Conservation (phyloP, 2,797 vertebrate species). For the Pangasius macronema region DNA sequence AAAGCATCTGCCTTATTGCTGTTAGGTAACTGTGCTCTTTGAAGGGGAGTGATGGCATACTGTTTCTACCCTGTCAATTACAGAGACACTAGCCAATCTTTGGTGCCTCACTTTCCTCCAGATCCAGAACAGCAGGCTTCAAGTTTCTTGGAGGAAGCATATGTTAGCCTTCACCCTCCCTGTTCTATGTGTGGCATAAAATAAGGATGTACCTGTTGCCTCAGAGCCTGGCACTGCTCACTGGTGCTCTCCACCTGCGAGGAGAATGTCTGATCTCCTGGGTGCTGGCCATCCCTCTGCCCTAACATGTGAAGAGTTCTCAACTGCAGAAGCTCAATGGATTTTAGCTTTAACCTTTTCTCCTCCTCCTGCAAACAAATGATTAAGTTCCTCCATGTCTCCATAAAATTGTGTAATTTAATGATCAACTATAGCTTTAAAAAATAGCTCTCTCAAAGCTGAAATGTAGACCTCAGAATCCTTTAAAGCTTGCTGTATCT, state of each 20-base stretch:
- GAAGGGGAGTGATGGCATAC: not conserved
- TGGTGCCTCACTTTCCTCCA: not conserved
- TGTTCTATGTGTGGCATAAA: not conserved
- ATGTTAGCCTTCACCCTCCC: not conserved
- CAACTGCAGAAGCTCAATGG: conserved; percentile 72
- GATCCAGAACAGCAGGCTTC: too few relatives aligned
- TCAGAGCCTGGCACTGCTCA: conserved; percentile 59
- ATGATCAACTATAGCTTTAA: not conserved
- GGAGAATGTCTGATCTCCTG: conserved; percentile 60
- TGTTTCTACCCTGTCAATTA: not conserved
- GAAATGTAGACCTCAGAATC: conserved; percentile 80
- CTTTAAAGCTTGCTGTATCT: conserved; percentile 70
- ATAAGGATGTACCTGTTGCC: conserved; percentile 64
- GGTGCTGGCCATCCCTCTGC: conserved; percentile 46
- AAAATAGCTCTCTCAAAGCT: not conserved
- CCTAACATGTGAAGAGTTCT: conserved; percentile 57
- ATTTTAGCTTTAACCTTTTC: conserved; percentile 71
- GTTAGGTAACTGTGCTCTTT: not conserved
- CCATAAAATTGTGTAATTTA: not conserved
- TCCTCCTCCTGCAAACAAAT: conserved; percentile 71
- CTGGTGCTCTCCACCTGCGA: conserved; percentile 48
- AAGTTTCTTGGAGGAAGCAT: not conserved
- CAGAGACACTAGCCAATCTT: not conserved
- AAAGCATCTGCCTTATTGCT: not conserved
- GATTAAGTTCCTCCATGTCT: not conserved